Evolutionary conservation across 1,140 invertebrate genomes (phyloP), one percentile per base, ranked within the genome.

Genomic region (Drosophila serrata): DNA sequence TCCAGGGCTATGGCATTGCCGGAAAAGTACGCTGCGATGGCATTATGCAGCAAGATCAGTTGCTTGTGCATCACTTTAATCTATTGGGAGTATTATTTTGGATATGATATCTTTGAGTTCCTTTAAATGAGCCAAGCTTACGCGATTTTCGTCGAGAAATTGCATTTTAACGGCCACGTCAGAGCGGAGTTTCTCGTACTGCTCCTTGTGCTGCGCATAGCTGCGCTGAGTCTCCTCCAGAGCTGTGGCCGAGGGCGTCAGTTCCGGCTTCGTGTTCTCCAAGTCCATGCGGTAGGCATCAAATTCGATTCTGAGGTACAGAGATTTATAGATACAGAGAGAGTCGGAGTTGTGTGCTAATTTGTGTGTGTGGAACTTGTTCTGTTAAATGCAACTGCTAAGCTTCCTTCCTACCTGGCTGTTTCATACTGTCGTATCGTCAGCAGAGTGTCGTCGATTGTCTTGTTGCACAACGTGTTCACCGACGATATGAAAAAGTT

Each of bases 51-150:
- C 75, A 99, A 93, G 39, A 99, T 93, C 49, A 99, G 93, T 93
- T 99, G 98, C 92, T 99, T 99, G 93, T 99, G 98, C 98, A 99
- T 99, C 70, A 99, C 98, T 94, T 99, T 99, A 65, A 99, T 96
- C 97, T 98, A 93, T 37, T 95, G 95, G 39, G 79, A 79, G 24
- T 95, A 39, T 4, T 24, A 49, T 15, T 0, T 13, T 13, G 4
- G 0, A n/a, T 2, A 39, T 17, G 7, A 22, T 8, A 4, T 17
- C 4, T 24, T 33, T 7, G 22, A n/a, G 0, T 31, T 17, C 11
- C n/a, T 5, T 19, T 8, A 11, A 27, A 1, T 15, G 5, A 15
- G 17, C 6, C 13, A 5, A 35, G 92, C 93, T 93, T 94, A 99
- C 98, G 94, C 98, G 96, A 93, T 99, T 99, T 94, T 99, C 98